Evolutionary conservation across 2,888 invertebrate species (phyloP).

Genomic region (Eledona agricola): DNA sequence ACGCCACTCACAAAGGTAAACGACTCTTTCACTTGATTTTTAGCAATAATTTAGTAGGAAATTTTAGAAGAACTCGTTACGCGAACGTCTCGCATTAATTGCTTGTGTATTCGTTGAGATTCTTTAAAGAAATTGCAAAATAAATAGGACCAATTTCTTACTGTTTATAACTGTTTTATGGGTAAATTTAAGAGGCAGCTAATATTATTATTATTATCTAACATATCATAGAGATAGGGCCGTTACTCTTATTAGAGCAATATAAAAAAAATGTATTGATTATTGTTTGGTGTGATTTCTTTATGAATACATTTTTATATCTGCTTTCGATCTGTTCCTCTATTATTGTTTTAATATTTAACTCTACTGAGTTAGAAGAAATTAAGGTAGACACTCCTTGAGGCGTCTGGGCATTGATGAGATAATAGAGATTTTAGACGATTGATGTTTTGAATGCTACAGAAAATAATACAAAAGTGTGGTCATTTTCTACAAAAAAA

Average conservation of each 20-base stretch:
- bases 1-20: conserved; percentile 24
- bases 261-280: conserved; percentile 31
- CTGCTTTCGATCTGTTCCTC: conserved; percentile 28
- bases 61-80: conserved; percentile 19
- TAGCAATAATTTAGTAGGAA: conserved; percentile 32
- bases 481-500: too few relatives aligned
- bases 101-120: conserved; percentile 26
- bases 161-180: conserved; percentile 53
- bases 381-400: too few relatives aligned
- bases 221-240: conserved; percentile 51
- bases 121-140: conserved; percentile 52
- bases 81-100: conserved; percentile 17
- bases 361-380: too few relatives aligned
- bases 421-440: too few relatives aligned
- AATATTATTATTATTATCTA: conserved; percentile 37
- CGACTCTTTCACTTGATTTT: conserved; percentile 18
- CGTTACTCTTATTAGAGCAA: conserved; percentile 37
- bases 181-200: conserved; percentile 44
- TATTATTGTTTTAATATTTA: too few relatives aligned
- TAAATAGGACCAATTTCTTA: conserved; percentile 62
- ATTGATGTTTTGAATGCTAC: too few relatives aligned
- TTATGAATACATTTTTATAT: conserved; percentile 45
- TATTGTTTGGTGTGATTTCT: conserved; percentile 41
- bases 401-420: too few relatives aligned
- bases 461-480: too few relatives aligned